Conservation (phyloP, 2,888 invertebrate genomes). For the Habroteleia sp. region DNA sequence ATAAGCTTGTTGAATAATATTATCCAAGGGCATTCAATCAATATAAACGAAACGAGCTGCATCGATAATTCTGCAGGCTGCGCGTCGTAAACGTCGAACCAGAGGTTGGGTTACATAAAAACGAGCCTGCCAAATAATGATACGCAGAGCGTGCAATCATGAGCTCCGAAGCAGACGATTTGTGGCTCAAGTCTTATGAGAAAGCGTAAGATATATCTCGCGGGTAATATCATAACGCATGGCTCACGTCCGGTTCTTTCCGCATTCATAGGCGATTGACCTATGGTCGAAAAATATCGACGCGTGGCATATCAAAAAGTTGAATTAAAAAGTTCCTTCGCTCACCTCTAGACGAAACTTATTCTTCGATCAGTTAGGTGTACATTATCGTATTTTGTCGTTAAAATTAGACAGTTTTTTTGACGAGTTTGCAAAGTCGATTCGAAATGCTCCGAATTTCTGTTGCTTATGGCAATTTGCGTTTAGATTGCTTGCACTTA, state of each 20-base stretch:
- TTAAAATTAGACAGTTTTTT: not conserved
- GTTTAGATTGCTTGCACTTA: not conserved
- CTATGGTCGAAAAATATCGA: too few species aligned
- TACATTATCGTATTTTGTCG: not conserved
- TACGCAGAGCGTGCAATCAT: conserved; percentile 28
- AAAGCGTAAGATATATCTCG: conserved; percentile 17
- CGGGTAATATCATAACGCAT: conserved; percentile 12
- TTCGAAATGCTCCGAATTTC: too few species aligned
- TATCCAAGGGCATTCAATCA: conserved; percentile 12
- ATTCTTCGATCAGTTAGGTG: not conserved
- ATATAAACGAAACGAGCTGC: not conserved
- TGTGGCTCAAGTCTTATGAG: conserved; percentile 16
- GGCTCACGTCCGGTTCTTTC: not conserved
- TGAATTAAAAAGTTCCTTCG: not conserved
- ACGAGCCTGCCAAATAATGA: conserved; percentile 32
- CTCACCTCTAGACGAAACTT: not conserved
- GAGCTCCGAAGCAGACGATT: conserved; percentile 19
- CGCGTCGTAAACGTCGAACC: not conserved
- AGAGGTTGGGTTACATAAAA: conserved; percentile 14
- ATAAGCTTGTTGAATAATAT: not conserved
- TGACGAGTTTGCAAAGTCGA: not conserved
- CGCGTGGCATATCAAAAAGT: conserved; percentile 5
- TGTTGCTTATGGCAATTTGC: not conserved
- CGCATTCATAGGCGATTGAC: too few species aligned
- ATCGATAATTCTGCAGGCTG: conserved; percentile 12